These are phyloP conservation scores for Pilophorus perplexus DNA, from an alignment of 2,888 invertebrate species.

Conservation along the genomic window DNA sequence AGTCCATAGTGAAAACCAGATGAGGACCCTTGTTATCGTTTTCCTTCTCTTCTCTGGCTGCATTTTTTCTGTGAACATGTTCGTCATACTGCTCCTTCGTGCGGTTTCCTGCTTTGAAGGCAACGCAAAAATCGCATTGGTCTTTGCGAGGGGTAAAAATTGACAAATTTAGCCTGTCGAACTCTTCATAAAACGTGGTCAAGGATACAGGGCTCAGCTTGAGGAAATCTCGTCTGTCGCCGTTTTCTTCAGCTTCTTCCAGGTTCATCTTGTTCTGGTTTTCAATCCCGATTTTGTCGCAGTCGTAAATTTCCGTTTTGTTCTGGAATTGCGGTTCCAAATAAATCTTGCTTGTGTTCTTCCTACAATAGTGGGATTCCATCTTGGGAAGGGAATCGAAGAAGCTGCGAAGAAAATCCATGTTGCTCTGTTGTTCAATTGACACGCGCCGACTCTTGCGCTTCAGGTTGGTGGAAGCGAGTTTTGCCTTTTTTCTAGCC, in stretches of 20 bases:
- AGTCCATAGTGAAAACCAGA: constrained; percentile 27
- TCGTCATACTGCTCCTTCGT: constrained; percentile 43
- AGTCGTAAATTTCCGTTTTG: background rate
- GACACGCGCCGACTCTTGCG: too few relatives aligned
- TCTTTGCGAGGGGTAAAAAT: constrained; percentile 17
- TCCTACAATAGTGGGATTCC: too few relatives aligned
- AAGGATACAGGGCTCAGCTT: background rate
- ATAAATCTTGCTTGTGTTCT: background rate
- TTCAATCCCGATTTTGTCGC: background rate
- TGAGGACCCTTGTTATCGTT: constrained; percentile 46
- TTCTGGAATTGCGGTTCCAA: constrained; percentile 3
- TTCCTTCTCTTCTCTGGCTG: constrained; percentile 48
- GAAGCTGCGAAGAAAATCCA: background rate
- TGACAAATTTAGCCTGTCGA: constrained; percentile 23
- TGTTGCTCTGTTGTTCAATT: background rate
- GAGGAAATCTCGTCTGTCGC: too few relatives aligned
- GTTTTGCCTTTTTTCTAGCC: too few relatives aligned
- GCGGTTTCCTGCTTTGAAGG: constrained; percentile 49
- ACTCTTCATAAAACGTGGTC: constrained; percentile 33
- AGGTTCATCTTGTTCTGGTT: background rate
- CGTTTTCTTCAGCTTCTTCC: too few relatives aligned
- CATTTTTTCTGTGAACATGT: constrained; percentile 46
- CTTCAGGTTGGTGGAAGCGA: too few relatives aligned
- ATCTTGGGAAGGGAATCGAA: background rate
- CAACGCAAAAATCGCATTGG: constrained; percentile 14